phyloP scores from a whole-genome alignment of 2,888 invertebrate species.

The Brenthis daphne region DNA sequence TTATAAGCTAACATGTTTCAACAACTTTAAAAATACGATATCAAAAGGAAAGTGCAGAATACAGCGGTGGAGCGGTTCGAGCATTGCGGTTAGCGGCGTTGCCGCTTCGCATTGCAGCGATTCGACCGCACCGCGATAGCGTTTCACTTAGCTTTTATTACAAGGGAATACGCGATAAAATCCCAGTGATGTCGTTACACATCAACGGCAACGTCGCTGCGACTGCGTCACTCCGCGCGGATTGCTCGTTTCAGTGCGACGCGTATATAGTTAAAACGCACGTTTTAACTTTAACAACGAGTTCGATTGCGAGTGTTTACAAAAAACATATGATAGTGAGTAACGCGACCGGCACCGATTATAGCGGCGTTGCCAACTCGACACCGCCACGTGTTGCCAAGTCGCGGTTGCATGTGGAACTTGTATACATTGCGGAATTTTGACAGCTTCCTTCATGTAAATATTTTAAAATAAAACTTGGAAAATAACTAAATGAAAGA shows the following conservation, averaged over 20 bases:
- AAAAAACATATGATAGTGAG: constrained; percentile 20
- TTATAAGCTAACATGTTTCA: no score
- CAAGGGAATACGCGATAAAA: neutral
- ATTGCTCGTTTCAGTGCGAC: constrained; percentile 32
- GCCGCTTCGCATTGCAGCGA: constrained; percentile 38
- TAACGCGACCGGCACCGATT: constrained; percentile 9
- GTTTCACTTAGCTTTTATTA: constrained; percentile 4
- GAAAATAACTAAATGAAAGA: neutral
- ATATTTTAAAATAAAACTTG: neutral
- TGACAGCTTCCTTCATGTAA: neutral
- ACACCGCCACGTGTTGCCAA: constrained; percentile 41
- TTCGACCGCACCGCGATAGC: neutral
- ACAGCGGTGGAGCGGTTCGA: neutral
- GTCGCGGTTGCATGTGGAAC: constrained; percentile 37
- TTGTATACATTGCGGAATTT: constrained; percentile 3
- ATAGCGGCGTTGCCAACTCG: constrained; percentile 43
- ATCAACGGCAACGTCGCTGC: constrained; percentile 45
- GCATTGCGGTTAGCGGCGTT: constrained; percentile 32
- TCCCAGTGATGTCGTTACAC: neutral
- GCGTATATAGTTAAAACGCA: constrained; percentile 15
- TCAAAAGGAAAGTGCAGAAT: neutral
- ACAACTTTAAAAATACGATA: neutral
- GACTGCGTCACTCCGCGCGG: constrained; percentile 53
- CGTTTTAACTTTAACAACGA: neutral
- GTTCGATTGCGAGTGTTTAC: constrained; percentile 6